Evolutionary conservation across 2,888 invertebrate species (phyloP).

Genomic region (Phragmatobia fuliginosa): DNA sequence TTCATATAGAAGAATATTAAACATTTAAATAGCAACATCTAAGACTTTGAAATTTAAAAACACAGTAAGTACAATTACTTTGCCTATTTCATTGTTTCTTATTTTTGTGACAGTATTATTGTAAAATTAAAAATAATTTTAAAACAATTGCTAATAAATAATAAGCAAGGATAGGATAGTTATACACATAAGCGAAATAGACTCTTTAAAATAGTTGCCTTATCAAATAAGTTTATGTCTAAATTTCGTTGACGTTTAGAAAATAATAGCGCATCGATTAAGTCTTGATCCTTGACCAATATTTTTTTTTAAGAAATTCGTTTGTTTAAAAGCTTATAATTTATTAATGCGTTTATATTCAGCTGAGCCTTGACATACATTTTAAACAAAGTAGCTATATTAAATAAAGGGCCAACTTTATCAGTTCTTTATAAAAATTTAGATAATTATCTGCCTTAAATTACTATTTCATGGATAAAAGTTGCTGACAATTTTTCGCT

Average conservation of each 20-base stretch:
- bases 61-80: conserved; percentile 44
- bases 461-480: no score
- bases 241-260: no score
- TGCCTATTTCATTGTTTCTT: conserved; percentile 18
- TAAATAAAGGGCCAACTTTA: no score
- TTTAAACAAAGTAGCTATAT: no score
- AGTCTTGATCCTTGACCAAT: no score
- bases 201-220: conserved; percentile 27
- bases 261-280: no score
- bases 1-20: conserved; percentile 4
- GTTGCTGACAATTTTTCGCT: no score
- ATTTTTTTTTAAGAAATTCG: no score
- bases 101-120: conserved; percentile 42
- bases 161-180: conserved; percentile 21
- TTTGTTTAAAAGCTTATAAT: no score
- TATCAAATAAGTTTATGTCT: conserved; percentile 16
- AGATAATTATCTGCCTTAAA: no score
- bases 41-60: conserved; percentile 1
- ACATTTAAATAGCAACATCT: conserved; percentile 12
- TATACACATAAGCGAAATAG: conserved; percentile 24
- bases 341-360: background rate
- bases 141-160: conserved; percentile 40
- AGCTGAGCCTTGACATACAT: background rate
- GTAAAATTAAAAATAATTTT: conserved; percentile 27
- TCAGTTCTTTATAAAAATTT: no score